Evolutionary conservation across 2,888 invertebrate species (phyloP).

Genomic region (Phrixothrix hirtus): DNA sequence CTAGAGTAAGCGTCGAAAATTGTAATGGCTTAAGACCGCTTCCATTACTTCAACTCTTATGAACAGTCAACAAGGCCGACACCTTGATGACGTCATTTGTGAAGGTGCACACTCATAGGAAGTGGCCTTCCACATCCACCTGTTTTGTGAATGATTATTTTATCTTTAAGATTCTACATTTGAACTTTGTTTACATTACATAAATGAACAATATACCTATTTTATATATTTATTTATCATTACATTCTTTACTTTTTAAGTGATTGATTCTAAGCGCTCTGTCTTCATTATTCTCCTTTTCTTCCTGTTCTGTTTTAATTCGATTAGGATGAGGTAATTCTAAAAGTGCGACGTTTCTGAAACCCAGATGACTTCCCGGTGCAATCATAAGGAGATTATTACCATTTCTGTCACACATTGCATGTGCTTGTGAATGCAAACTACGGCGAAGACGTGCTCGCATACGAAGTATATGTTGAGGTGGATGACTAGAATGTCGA

Average conservation of each 20-base stretch:
- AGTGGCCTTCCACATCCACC: constrained; percentile 34
- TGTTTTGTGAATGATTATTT: neutral
- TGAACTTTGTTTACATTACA: constrained; percentile 1
- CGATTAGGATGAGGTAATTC: constrained; percentile 36
- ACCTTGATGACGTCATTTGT: constrained; percentile 27
- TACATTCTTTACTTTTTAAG: constrained; percentile 9
- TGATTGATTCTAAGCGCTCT: constrained; percentile 7
- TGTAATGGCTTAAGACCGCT: constrained; percentile 15
- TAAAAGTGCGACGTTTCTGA: constrained; percentile 42
- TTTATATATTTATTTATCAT: constrained; percentile 4
- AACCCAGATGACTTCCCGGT: constrained; percentile 56
- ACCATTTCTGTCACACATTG: constrained; percentile 64
- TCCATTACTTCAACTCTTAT: constrained; percentile 16
- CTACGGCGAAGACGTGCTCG: constrained; percentile 49
- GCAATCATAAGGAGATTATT: constrained; percentile 72
- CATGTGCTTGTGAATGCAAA: constrained; percentile 42
- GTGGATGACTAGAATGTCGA: constrained; percentile 33
- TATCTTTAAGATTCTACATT: neutral
- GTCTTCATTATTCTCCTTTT: constrained; percentile 46
- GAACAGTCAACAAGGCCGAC: constrained; percentile 20
- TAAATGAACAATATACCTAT: no score
- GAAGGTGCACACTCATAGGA: constrained; percentile 34
- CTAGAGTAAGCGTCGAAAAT: constrained; percentile 8
- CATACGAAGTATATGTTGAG: constrained; percentile 41
- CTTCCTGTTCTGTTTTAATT: constrained; percentile 46